These are phyloP conservation scores for Notodonta ziczac DNA, from an alignment of 2,888 invertebrate species.

Conservation along the genomic window DNA sequence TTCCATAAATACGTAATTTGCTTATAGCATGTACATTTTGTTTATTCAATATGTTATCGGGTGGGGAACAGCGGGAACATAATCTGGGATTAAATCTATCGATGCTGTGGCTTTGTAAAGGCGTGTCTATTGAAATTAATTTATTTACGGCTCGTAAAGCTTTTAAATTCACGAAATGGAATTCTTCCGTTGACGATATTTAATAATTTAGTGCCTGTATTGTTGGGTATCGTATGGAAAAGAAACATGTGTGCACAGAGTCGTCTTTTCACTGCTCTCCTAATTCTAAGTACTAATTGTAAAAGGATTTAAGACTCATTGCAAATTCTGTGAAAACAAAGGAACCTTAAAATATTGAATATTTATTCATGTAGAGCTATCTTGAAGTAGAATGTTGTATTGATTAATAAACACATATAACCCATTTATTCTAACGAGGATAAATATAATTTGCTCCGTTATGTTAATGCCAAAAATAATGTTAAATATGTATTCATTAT, in stretches of 20 bases:
- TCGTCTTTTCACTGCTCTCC: too few relatives aligned
- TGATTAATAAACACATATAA: not conserved
- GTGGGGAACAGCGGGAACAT: slow-evolving; percentile 51
- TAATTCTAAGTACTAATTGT: too few relatives aligned
- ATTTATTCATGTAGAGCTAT: too few relatives aligned
- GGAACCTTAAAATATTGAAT: too few relatives aligned
- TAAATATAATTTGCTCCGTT: not conserved
- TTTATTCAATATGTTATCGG: slow-evolving; percentile 68
- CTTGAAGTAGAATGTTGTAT: not conserved
- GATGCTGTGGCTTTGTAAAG: slow-evolving; percentile 13
- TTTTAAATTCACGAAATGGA: slow-evolving; percentile 33
- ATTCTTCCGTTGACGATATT: slow-evolving; percentile 39
- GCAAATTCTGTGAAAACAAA: too few relatives aligned
- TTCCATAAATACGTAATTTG: slow-evolving; percentile 71
- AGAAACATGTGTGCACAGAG: too few relatives aligned
- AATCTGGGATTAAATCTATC: slow-evolving; percentile 51
- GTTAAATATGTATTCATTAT: not conserved
- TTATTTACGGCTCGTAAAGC: slow-evolving; percentile 50
- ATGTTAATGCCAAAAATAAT: not conserved
- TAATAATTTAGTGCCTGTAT: not conserved
- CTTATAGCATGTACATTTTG: slow-evolving; percentile 64
- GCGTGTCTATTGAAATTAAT: slow-evolving; percentile 52
- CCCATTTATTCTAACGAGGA: not conserved
- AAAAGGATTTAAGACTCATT: too few relatives aligned
- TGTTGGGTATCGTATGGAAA: not conserved